Base-by-base conservation (phyloP, 2,888 invertebrate genomes). In the Trachelus troglodyta region DNA sequence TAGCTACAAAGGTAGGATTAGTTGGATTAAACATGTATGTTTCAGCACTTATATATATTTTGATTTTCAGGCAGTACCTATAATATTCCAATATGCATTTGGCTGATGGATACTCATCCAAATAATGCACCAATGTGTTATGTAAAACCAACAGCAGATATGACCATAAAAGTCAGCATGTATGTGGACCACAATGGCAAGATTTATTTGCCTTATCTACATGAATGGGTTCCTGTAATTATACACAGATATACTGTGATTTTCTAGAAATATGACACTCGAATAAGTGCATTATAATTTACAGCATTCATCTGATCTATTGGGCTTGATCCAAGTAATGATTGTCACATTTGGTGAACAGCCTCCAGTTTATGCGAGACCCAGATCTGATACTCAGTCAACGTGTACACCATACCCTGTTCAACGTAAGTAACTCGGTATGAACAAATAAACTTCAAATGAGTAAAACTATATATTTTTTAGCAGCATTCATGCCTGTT, bases 41-140 rank as follows among this genome's bases (percentile, higher is more conserved):
- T 56, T 23, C 23, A 56, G 23, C 35, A 35, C 69, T 69, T 9
- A 12, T 4, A 37, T 69, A 33, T 76, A 34, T 76, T 77, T 74
- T 79, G 75, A 80, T 81, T 87, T 87, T 73, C 87, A 96, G 96
- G 95, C 79, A 93, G 94, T 79, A 94, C 93, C 74, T 99, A 99
- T 92, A 98, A 99, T 92, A 99, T 99, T 91, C 99, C 99, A 23
- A 95, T 99, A 69, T 96, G 97, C 89, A 96, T 99, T 87, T 99
- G 98, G 97, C 91, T 99, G 75, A 96, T 98, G 95, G 98, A 99
- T 89, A 98, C 98, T 6, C 98, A 99, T 93, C 99, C 99, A 0
- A 95, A 96, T 90, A 97, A 98, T 92, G 98, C 99, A 68, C 99
- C 99, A 0, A 95, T 99, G 92, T 97, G 97, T 90, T 97, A 96